Evolutionary conservation across 2,113 vertebrate genomes (phyloP).

Genomic region (Mastomys natalensis): DNA sequence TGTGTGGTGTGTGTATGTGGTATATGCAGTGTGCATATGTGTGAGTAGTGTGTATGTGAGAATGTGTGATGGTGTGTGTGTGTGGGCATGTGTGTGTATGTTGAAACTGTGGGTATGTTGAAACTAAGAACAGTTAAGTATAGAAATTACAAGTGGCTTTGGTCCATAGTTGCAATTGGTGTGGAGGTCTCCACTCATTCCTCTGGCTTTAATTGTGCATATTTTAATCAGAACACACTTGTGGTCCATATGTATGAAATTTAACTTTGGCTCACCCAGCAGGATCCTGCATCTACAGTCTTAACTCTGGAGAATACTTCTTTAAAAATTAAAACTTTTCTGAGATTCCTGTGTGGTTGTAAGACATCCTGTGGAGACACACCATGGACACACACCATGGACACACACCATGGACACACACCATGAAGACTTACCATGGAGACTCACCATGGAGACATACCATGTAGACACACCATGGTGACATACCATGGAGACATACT

Average conservation of each 20-base stretch:
- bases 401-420: not conserved
- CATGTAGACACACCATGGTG: no score
- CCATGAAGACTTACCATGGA: no score
- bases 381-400: not conserved
- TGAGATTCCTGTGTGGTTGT: not conserved
- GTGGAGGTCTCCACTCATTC: not conserved
- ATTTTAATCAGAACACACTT: constrained; percentile 62
- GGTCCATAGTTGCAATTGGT: not conserved
- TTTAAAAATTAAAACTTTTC: constrained; percentile 34
- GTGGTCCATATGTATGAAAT: constrained; percentile 56
- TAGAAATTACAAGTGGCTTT: constrained; percentile 42
- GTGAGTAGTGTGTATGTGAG: not conserved
- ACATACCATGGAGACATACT: no score
- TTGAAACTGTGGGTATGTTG: constrained; percentile 18
- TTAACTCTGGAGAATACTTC: constrained; percentile 12
- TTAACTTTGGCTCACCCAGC: constrained; percentile 59
- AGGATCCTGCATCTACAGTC: not conserved
- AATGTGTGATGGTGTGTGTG: not conserved
- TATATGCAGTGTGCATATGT: not conserved
- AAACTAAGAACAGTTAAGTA: not conserved
- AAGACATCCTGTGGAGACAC: not conserved
- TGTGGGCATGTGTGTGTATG: not conserved
- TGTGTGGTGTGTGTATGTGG: not conserved
- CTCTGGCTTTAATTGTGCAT: constrained; percentile 30
- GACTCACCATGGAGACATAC: no score